phyloP scores from a whole-genome alignment of 1,140 invertebrate species.

The Charaxes varanes region DNA sequence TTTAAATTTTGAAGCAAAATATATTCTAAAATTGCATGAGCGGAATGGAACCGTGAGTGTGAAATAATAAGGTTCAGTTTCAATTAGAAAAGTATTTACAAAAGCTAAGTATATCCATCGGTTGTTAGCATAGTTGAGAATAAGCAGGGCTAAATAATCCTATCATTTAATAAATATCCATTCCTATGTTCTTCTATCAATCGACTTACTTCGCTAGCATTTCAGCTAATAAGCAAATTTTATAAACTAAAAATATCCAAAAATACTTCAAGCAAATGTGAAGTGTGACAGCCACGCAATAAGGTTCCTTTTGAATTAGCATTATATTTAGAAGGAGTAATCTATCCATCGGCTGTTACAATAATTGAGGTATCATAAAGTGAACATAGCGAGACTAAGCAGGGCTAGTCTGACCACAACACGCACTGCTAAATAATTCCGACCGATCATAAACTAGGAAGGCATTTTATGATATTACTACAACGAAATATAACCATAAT shows the following conservation, averaged over 20 bases:
- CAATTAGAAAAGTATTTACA: no score
- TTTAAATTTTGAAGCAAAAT: no score
- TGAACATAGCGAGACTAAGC: conserved; percentile 32
- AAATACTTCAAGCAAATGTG: neutral
- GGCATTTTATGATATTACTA: conserved; percentile 20
- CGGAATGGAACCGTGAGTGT: no score
- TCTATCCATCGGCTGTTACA: conserved; percentile 24
- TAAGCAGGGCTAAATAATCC: no score
- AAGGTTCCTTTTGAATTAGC: neutral
- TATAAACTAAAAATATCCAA: neutral
- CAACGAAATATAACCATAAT: conserved; percentile 22
- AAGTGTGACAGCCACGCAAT: neutral
- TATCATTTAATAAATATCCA: no score
- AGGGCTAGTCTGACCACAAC: conserved; percentile 25
- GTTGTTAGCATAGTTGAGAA: no score
- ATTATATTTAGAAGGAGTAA: conserved; percentile 1
- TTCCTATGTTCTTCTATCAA: no score
- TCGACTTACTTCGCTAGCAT: no score
- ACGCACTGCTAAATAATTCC: conserved; percentile 24
- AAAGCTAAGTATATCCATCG: no score
- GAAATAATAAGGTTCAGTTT: no score
- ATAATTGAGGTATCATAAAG: conserved; percentile 31
- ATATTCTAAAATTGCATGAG: no score
- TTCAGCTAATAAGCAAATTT: conserved; percentile 12
- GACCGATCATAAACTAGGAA: conserved; percentile 19